Conservation (phyloP, 2,113 vertebrate genomes). For the Ceuthmochares aereus region DNA sequence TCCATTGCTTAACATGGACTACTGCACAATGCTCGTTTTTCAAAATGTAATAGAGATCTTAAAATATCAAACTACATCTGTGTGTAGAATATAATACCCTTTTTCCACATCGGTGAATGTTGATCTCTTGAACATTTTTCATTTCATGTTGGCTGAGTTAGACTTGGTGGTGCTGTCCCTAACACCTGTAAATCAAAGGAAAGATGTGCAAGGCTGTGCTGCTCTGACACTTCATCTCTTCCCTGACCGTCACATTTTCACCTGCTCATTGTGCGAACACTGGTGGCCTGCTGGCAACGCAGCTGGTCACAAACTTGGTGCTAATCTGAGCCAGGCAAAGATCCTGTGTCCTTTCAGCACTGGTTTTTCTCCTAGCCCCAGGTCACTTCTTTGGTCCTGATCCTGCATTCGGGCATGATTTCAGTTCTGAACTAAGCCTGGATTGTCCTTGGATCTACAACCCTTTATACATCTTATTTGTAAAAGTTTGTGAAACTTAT, state of each 20-base stretch:
- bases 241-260: slow-evolving; percentile 16
- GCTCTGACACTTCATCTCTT: slow-evolving; percentile 11
- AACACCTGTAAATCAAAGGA: slow-evolving; percentile 38
- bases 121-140: neutral
- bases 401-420: neutral
- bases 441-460: neutral
- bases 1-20: neutral
- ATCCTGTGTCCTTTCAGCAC: neutral
- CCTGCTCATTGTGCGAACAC: slow-evolving; percentile 43
- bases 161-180: neutral
- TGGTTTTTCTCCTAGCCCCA: neutral
- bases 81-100: neutral
- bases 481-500: neutral
- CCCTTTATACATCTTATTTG: neutral
- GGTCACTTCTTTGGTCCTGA: neutral
- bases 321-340: neutral
- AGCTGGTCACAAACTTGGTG: neutral
- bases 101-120: neutral
- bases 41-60: neutral
- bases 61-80: neutral
- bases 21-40: neutral
- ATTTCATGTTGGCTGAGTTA: neutral
- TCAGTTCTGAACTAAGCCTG: neutral
- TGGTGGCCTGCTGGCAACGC: neutral
- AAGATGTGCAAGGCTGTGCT: neutral